These are phyloP conservation scores for Heliconius hewitsoni DNA, from an alignment of 1,140 invertebrate species.

Conservation along the genomic window DNA sequence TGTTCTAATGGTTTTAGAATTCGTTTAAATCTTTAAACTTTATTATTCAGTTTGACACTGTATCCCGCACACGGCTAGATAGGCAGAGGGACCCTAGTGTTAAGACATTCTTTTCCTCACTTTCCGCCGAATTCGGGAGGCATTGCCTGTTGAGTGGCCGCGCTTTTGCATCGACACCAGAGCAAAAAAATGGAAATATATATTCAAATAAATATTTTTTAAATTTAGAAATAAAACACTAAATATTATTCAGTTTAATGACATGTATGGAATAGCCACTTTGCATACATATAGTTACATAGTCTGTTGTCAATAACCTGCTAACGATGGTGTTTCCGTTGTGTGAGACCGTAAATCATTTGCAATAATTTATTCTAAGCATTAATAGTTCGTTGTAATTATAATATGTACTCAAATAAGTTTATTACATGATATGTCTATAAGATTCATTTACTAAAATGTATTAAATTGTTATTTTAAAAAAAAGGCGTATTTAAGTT, in stretches of 20 bases:
- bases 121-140: too few species aligned
- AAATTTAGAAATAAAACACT: background rate
- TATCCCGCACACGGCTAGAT: too few species aligned
- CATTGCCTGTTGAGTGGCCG: too few species aligned
- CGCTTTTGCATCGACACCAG: too few species aligned
- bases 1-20: conserved; percentile 43
- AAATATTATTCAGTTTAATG: background rate
- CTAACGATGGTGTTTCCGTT: conserved; percentile 18
- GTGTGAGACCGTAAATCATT: conserved; percentile 5
- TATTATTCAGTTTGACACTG: background rate
- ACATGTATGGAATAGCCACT: conserved; percentile 12
- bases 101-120: too few species aligned
- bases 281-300: conserved; percentile 14
- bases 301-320: conserved; percentile 30
- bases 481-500: background rate
- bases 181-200: too few species aligned
- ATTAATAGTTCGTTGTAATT: conserved; percentile 5
- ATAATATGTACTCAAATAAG: conserved; percentile 2
- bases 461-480: background rate
- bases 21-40: background rate
- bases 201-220: too few species aligned
- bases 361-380: conserved; percentile 6
- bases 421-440: background rate
- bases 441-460: background rate
- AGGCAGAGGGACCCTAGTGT: too few species aligned